Base-by-base conservation (phyloP, 2,797 vertebrate species). In the Etheostoma nigrum region DNA sequence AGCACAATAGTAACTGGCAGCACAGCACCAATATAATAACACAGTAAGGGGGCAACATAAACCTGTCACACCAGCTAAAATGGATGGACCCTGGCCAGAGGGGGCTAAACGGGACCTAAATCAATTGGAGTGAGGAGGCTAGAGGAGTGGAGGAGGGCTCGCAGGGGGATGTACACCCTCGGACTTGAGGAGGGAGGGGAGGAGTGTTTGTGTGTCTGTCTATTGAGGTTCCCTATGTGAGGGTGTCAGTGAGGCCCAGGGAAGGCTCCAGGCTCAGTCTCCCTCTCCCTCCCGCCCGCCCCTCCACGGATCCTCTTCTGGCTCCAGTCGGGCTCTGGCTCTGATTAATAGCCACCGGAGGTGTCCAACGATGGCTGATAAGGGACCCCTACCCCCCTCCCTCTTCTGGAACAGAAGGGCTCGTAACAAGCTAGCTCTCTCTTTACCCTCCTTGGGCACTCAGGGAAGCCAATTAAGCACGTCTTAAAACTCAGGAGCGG, bases 271-370 rank as follows among this genome's bases (percentile, higher is more conserved):
- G 80, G 66, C 78, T 75, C 78, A 40, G 72, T 74, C 65, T 67
- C 75, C 68, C 74, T 55, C 58, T 65, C 72, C 44, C 74, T 67
- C 81, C 73, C 33, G 21, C 21, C 21, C 25, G 3, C 73, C 86
- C 80, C 94, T 91, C 92, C 86, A 89, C 21, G 60, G 85, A 91
- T 89, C 89, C 85, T 91, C 86, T 59, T 85, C 94, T 94, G 96
- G 96, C 96, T 97, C 96, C 96, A 95, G 94, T 85, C 95, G 82
- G 96, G 87, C 95, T 97, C 96, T 2, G 89, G 93, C 88, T 93
- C 94, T 97, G 96, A 97, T 97, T 96, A 96, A 97, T 95, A 95
- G 95, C 96, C 96, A 95, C 95, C 93, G 94, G 96, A 97, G 95
- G 95, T 97, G 96, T 97, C 97, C 95, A 93, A 89, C 92, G 93